Conservation (phyloP, 1,140 invertebrate genomes). For the Oncopeltus fasciatus region DNA sequence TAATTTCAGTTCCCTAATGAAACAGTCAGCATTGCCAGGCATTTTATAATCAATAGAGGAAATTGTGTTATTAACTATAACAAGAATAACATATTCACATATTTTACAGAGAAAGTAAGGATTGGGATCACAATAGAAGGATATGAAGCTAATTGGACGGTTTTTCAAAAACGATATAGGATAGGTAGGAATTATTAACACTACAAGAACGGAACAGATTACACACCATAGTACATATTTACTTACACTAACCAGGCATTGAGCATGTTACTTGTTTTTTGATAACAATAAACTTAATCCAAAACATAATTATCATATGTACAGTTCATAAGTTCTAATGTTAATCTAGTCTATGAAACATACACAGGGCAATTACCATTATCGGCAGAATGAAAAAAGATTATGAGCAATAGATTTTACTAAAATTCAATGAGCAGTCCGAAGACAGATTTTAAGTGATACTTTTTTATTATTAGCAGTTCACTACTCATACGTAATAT, state of each 20-base stretch:
- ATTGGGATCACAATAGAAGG: too few relatives aligned
- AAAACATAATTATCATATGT: not conserved
- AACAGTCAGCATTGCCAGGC: too few relatives aligned
- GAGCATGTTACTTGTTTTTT: not conserved
- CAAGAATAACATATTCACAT: too few relatives aligned
- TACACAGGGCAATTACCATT: not conserved
- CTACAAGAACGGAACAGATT: not conserved
- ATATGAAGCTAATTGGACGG: not conserved
- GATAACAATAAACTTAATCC: not conserved
- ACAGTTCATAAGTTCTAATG: not conserved
- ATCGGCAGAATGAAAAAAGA: not conserved
- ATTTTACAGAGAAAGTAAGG: too few relatives aligned
- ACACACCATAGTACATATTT: not conserved
- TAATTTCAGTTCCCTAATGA: too few relatives aligned
- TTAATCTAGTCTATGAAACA: not conserved
- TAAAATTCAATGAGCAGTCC: not conserved
- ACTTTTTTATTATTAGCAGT: too few relatives aligned
- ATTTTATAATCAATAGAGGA: too few relatives aligned
- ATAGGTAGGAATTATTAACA: not conserved
- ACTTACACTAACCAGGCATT: slow-evolving; percentile 4
- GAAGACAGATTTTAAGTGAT: not conserved
- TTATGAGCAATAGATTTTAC: not conserved
- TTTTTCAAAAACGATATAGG: not conserved
- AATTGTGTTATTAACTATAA: too few relatives aligned
- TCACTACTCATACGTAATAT: too few relatives aligned